These are phyloP conservation scores for Pollenia angustigena DNA, from an alignment of 2,888 invertebrate species.

Conservation along the genomic window DNA sequence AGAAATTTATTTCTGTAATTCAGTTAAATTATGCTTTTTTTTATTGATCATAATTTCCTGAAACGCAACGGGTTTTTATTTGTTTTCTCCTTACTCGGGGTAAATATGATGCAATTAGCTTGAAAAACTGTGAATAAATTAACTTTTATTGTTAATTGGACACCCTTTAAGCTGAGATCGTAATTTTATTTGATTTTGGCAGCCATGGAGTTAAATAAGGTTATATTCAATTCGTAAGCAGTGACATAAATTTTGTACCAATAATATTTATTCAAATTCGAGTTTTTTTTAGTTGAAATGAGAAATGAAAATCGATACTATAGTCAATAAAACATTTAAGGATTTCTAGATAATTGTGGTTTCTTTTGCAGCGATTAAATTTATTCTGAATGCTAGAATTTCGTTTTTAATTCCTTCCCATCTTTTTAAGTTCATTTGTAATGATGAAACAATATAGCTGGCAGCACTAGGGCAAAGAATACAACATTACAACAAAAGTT, in stretches of 20 bases:
- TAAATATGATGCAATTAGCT: constrained; percentile 9
- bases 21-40: constrained; percentile 45
- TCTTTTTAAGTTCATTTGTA: too few relatives aligned
- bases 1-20: constrained; percentile 51
- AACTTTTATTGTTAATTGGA: constrained; percentile 36
- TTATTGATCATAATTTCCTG: constrained; percentile 37
- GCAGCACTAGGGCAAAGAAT: too few relatives aligned
- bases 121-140: constrained; percentile 35
- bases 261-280: constrained; percentile 3
- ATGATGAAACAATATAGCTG: too few relatives aligned
- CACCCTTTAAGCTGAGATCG: constrained; percentile 29
- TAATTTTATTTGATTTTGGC: constrained; percentile 1
- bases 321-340: too few relatives aligned
- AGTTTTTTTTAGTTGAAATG: neutral
- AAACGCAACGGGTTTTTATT: constrained; percentile 19
- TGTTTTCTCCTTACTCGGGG: neutral
- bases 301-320: neutral
- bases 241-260: constrained; percentile 13
- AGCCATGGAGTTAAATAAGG: neutral
- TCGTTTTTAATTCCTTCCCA: too few relatives aligned
- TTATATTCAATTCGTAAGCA: constrained; percentile 9
- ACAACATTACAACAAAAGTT: too few relatives aligned
- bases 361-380: too few relatives aligned
- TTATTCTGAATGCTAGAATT: too few relatives aligned
- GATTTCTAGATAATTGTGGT: too few relatives aligned